These are phyloP conservation scores for Ciona savignyi DNA, from an alignment of 23 tunicate species.

Conservation along the genomic window DNA sequence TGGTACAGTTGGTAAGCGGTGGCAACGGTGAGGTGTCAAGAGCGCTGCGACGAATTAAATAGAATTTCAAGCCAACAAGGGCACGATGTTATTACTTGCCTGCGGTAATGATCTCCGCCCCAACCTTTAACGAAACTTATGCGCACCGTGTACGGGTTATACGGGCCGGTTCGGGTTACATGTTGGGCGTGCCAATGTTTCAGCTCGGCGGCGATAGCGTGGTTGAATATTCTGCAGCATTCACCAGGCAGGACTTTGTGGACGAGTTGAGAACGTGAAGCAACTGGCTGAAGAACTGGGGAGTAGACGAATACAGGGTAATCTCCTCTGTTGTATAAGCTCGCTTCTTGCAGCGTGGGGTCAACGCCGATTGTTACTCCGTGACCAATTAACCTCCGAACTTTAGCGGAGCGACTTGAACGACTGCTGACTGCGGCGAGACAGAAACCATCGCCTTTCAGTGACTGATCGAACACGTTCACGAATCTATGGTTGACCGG, in stretches of 20 bases:
- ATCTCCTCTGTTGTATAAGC: conserved; percentile 24
- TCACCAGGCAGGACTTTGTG: conserved; percentile 16
- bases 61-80: conserved; percentile 97
- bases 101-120: conserved; percentile 91
- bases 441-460: conserved; percentile 34
- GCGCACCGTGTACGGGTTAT: conserved; percentile 77
- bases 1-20: background rate
- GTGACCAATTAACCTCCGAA: conserved; percentile 19
- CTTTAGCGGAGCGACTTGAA: conserved; percentile 1
- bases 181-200: conserved; percentile 1
- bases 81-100: conserved; percentile 95
- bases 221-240: conserved; percentile 12
- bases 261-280: conserved; percentile 16
- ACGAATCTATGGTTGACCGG: conserved; percentile 16
- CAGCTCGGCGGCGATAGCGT: conserved; percentile 9
- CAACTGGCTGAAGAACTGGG: conserved; percentile 12
- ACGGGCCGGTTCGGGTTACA: background rate
- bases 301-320: conserved; percentile 21
- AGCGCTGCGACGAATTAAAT: background rate
- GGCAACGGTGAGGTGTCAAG: background rate
- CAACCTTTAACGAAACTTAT: conserved; percentile 99
- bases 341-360: conserved; percentile 2
- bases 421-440: conserved; percentile 12
- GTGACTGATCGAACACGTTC: conserved; percentile 15
- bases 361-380: conserved; percentile 24